Conservation (phyloP, 2,797 vertebrate species). For the Syngnathus rostellatus region DNA sequence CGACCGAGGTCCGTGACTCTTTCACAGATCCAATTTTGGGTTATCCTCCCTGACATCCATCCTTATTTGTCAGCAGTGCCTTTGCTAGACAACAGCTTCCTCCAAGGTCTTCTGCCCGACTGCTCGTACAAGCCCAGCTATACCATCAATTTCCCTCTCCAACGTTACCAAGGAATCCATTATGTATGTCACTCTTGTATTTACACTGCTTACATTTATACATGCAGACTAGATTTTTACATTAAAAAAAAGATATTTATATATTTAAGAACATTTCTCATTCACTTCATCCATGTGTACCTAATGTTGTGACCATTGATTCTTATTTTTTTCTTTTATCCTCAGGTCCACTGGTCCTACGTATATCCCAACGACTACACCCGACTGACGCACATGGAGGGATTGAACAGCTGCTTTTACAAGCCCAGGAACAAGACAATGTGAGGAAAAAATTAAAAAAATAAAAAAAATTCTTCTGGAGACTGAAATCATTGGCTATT, state of each 20-base stretch:
- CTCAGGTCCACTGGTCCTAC: conserved; percentile 83
- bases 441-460: conserved; percentile 33
- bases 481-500: background rate
- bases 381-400: conserved; percentile 90
- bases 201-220: background rate
- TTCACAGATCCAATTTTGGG: background rate
- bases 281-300: no score
- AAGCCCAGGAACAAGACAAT: conserved; percentile 36
- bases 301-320: no score
- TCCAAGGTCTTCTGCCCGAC: conserved; percentile 74
- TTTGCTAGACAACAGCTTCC: conserved; percentile 66
- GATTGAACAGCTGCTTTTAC: conserved; percentile 88
- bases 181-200: conserved; percentile 72
- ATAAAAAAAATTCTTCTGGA: background rate
- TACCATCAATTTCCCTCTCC: conserved; percentile 73
- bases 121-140: conserved; percentile 89
- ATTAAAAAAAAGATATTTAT: no score
- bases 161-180: conserved; percentile 89
- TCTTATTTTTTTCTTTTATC: background rate
- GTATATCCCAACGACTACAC: conserved; percentile 93
- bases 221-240: background rate
- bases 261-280: no score
- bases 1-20: conserved; percentile 68
- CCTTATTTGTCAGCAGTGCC: conserved; percentile 68
- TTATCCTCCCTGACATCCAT: conserved; percentile 8